Evolutionary conservation across 2,888 invertebrate genomes (phyloP), one percentile per base, ranked within the genome.

Genomic region (Poecilobothrus nobilitatus): DNA sequence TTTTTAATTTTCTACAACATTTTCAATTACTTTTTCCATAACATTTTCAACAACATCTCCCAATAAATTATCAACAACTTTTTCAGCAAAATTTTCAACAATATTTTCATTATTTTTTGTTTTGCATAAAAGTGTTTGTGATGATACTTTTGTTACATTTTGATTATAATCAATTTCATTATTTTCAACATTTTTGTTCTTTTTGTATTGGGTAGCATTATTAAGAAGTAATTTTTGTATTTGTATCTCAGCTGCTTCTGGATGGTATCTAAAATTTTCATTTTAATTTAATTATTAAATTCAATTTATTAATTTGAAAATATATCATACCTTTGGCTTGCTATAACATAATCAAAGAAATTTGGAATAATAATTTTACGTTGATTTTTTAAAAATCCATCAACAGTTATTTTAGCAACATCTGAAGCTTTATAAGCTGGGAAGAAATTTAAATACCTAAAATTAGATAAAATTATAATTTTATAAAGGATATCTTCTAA

Each of bases 371-470:
- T 1, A 3, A 79, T 72, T 71, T 78, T 76, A 1, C 66, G 69
- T 66, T 76, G 73, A 63, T 75, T 73, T 6, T 65, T 44, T 5
- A 76, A n/a, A 74, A 78, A 76, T 0, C 75, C 78, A 1, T 71
- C 41, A 7, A 78, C 74, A 8, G 72, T 71, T 3, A 73, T 71
- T 10, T 68, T 53, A 0, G 78, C 77, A 1, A 73, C 75, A 37
- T 37, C 9, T n/a, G 65, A 65, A 3, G 65, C 18, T 37, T 6
- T 20, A 18, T 34, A 27, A 34, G 33, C 33, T 20, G 65, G 65
- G 8, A 34, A 8, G 34, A 34, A 37, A 10, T 37, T 10, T 3
- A 65, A n/a, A 1, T 8, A n/a, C 2, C 65, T 63, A 33, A 64
- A 64, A 63, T 20, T 20, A 63, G 21, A 63, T 22, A 63, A 9